A percentile compares a stretch with the other conserved stretches of the same genome.
These are phyloP conservation scores for Muschampia plurimacula DNA, from an alignment of 2,888 invertebrate genomes.

Conservation along the genomic window DNA sequence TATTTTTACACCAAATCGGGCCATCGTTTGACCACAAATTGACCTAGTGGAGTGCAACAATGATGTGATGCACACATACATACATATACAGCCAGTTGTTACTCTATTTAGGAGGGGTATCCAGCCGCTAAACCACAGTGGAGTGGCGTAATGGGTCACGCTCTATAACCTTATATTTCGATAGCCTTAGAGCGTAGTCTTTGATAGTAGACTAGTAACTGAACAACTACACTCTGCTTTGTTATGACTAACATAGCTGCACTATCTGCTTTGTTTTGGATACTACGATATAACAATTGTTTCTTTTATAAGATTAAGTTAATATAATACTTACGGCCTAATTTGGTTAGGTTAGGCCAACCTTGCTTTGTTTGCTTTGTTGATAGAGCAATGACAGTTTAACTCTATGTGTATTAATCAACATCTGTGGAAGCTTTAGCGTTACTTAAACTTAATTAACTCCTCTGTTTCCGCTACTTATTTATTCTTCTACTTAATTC, in stretches of 20 bases:
- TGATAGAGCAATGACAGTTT: too few relatives aligned
- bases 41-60: slow-evolving; percentile 16
- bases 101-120: slow-evolving; percentile 24
- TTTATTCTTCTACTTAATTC: too few relatives aligned
- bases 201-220: slow-evolving; percentile 7
- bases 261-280: slow-evolving; percentile 16
- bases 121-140: slow-evolving; percentile 26
- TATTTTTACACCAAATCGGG: slow-evolving; percentile 15
- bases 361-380: too few relatives aligned
- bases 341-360: too few relatives aligned
- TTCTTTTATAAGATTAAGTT: neutral
- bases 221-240: neutral
- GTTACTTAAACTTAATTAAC: too few relatives aligned
- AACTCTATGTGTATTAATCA: too few relatives aligned
- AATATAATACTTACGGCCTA: too few relatives aligned
- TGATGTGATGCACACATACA: slow-evolving; percentile 22
- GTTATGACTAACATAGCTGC: slow-evolving; percentile 23
- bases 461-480: too few relatives aligned
- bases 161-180: slow-evolving; percentile 21
- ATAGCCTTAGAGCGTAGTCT: slow-evolving; percentile 7
- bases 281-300: slow-evolving; percentile 14
- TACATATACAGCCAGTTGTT: slow-evolving; percentile 3
- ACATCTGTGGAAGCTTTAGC: too few relatives aligned
- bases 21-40: slow-evolving; percentile 25
- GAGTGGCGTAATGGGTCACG: slow-evolving; percentile 27